Percentiles rank a stretch among this genome's conserved stretches.
Conservation (phyloP, 2,113 vertebrate genomes). For the Microtus montanus region DNA sequence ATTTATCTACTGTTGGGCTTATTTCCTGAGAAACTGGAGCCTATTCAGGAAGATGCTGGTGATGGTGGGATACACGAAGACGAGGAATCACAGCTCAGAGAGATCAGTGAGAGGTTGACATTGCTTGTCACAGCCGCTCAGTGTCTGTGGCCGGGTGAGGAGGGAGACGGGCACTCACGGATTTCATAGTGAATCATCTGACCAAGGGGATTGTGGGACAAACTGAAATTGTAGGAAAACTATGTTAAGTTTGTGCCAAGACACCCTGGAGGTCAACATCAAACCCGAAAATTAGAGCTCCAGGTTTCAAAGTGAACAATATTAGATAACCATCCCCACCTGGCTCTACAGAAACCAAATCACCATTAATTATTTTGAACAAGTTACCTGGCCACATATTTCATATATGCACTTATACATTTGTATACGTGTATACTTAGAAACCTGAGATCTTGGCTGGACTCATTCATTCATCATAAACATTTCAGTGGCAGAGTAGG, state of each 20-base stretch:
- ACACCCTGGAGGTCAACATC: not conserved
- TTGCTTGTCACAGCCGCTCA: not conserved
- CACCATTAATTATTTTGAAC: slow-evolving; percentile 17
- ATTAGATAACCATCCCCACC: not conserved
- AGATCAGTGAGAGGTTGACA: not conserved
- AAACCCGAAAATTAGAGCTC: not conserved
- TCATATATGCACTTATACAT: not conserved
- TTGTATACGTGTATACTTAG: not conserved
- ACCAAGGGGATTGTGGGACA: not conserved
- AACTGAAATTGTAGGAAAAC: not conserved
- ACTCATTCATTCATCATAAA: slow-evolving; percentile 36
- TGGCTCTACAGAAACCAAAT: not conserved
- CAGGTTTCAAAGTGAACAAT: not conserved
- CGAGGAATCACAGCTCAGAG: not conserved
- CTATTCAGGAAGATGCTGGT: not conserved
- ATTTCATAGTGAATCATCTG: not conserved
- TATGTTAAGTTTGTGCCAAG: not conserved
- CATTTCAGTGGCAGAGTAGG: not conserved
- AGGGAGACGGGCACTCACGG: not conserved
- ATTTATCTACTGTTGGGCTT: not conserved
- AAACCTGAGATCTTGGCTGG: not conserved
- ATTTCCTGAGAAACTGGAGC: not conserved
- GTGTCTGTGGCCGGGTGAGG: not conserved
- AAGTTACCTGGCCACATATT: slow-evolving; percentile 16
- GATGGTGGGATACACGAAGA: not conserved